These are phyloP conservation scores for Baccha elongata DNA, from an alignment of 2,888 invertebrate genomes.

Conservation along the genomic window DNA sequence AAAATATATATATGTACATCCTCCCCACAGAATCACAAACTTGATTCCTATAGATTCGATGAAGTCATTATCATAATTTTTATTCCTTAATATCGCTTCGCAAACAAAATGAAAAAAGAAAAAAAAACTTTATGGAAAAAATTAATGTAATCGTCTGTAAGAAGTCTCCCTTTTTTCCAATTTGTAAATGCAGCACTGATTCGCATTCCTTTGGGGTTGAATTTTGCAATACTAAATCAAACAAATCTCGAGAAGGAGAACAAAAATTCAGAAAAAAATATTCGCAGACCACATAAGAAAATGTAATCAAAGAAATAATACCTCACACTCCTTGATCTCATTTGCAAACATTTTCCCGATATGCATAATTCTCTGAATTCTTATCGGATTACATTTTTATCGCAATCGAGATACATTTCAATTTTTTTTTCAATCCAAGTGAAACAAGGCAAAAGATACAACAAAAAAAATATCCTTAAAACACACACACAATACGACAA, in stretches of 20 bases:
- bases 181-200: conserved; percentile 15
- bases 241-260: conserved; percentile 26
- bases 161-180: conserved; percentile 7
- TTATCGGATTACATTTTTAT: conserved; percentile 60
- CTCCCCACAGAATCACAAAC: conserved; percentile 27
- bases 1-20: background rate
- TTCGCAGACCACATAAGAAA: conserved; percentile 24
- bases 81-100: conserved; percentile 44
- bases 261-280: conserved; percentile 1
- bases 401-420: conserved; percentile 21
- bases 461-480: background rate
- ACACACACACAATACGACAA: conserved; percentile 1
- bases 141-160: conserved; percentile 70
- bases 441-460: conserved; percentile 1
- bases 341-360: conserved; percentile 55
- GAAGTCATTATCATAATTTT: conserved; percentile 69
- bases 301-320: conserved; percentile 53
- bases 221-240: conserved; percentile 19
- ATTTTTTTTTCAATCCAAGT: too few species aligned
- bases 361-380: conserved; percentile 51
- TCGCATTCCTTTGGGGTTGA: conserved; percentile 25
- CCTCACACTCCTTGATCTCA: conserved; percentile 40
- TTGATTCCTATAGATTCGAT: conserved; percentile 49
- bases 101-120: conserved; percentile 23
- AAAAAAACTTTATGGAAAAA: conserved; percentile 27